These are phyloP conservation scores for Chymomyza procnemis DNA, from an alignment of 2,888 invertebrate species.

Conservation along the genomic window DNA sequence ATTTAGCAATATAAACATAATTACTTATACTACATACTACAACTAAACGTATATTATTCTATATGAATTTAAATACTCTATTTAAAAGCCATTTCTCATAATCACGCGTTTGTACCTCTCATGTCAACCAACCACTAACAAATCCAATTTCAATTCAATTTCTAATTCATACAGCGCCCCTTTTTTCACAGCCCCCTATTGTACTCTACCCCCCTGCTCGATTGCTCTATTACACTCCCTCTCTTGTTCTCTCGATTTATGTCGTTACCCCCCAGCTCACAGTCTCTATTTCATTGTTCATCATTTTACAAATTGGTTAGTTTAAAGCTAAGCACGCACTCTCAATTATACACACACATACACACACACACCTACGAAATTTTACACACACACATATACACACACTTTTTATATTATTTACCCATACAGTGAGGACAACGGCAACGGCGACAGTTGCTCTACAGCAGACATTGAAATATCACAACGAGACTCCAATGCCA, in stretches of 20 bases:
- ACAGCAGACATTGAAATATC: slow-evolving; percentile 73
- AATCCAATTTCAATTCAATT: slow-evolving; percentile 27
- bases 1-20: slow-evolving; percentile 20
- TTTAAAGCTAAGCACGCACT: slow-evolving; percentile 40
- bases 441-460: slow-evolving; percentile 50
- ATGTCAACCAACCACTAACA: slow-evolving; percentile 22
- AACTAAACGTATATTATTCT: slow-evolving; percentile 3
- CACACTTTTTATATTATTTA: slow-evolving; percentile 58
- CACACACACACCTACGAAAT: neutral
- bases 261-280: slow-evolving; percentile 19
- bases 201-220: slow-evolving; percentile 15
- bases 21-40: slow-evolving; percentile 2
- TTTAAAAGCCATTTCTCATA: slow-evolving; percentile 52
- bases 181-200: slow-evolving; percentile 44
- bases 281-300: neutral
- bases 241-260: slow-evolving; percentile 42
- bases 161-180: slow-evolving; percentile 55
- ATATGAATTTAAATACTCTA: slow-evolving; percentile 62
- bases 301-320: slow-evolving; percentile 54
- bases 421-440: slow-evolving; percentile 64
- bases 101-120: slow-evolving; percentile 42
- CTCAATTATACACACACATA: slow-evolving; percentile 8
- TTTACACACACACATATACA: slow-evolving; percentile 16
- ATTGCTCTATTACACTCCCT: slow-evolving; percentile 8
- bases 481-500: slow-evolving; percentile 44